These are phyloP conservation scores for Incurvaria masculella DNA, from an alignment of 2,888 invertebrate genomes.

Conservation along the genomic window DNA sequence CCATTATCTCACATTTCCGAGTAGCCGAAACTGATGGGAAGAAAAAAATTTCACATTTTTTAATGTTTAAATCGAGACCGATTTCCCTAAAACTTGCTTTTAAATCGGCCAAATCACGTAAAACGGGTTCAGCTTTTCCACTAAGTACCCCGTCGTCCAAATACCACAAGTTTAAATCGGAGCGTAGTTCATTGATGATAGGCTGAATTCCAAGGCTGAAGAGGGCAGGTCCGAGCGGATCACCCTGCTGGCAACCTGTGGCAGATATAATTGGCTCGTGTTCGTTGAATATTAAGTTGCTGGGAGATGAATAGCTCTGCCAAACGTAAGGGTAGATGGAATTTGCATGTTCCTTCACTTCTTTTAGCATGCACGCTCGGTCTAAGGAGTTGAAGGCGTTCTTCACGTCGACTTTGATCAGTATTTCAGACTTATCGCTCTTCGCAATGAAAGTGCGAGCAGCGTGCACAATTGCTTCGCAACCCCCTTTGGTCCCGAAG, in stretches of 20 bases:
- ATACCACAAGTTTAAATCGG: conserved; percentile 1
- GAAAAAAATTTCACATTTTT: not conserved
- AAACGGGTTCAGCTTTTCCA: conserved; percentile 21
- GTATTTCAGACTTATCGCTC: not conserved
- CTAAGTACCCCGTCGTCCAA: conserved; percentile 1
- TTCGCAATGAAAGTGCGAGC: not conserved
- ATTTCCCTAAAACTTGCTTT: not conserved
- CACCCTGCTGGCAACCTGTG: conserved; percentile 1
- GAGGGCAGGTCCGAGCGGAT: not conserved
- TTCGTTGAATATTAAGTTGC: not conserved
- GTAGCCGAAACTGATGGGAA: not conserved
- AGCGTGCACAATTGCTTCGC: not conserved
- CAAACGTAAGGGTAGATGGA: not conserved
- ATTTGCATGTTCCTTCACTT: not conserved
- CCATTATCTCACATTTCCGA: not conserved
- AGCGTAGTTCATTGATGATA: not conserved
- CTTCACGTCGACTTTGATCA: not conserved
- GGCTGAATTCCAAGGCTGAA: conserved; percentile 1
- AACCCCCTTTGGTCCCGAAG: not conserved
- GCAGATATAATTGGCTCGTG: not conserved
- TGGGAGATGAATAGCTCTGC: not conserved
- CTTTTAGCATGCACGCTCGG: not conserved
- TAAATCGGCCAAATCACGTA: not conserved
- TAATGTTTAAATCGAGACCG: not conserved
- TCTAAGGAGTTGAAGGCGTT: not conserved